These are phyloP conservation scores for Vollenhovia emeryi DNA, from an alignment of 1,140 invertebrate species.

Conservation along the genomic window DNA sequence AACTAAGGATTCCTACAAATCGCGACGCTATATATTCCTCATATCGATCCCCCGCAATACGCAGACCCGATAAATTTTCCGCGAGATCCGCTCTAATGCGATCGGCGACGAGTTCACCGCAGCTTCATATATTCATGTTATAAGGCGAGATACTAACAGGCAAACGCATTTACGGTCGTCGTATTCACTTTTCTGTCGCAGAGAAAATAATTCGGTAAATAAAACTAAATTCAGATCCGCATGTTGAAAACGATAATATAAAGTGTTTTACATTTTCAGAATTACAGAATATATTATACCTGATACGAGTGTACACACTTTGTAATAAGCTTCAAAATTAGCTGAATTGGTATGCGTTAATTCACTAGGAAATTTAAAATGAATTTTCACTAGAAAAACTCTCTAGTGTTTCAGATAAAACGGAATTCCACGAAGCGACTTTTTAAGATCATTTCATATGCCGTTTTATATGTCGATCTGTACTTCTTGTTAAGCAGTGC, in stretches of 20 bases:
- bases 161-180: background rate
- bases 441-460: slow-evolving; percentile 34
- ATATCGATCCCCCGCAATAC: slow-evolving; percentile 48
- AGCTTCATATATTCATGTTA: slow-evolving; percentile 49
- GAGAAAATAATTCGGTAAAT: background rate
- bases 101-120: slow-evolving; percentile 34
- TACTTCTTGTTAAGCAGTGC: slow-evolving; percentile 29
- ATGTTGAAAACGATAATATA: background rate
- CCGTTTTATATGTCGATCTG: slow-evolving; percentile 12
- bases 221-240: background rate
- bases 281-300: background rate
- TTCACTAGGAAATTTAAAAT: background rate
- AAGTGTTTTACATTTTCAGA: background rate
- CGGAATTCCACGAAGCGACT: background rate
- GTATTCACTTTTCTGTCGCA: background rate
- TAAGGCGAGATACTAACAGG: slow-evolving; percentile 40
- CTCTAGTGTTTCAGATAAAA: background rate
- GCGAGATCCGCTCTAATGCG: slow-evolving; percentile 47
- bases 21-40: slow-evolving; percentile 41
- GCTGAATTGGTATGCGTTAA: background rate
- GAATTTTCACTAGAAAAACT: background rate
- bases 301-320: background rate
- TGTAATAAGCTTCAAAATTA: background rate
- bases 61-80: slow-evolving; percentile 50
- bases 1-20: slow-evolving; percentile 56